A percentile compares a stretch with the other conserved stretches of the same genome.
Conservation (phyloP, 2,888 invertebrate species). For the Oligia latruncula region DNA sequence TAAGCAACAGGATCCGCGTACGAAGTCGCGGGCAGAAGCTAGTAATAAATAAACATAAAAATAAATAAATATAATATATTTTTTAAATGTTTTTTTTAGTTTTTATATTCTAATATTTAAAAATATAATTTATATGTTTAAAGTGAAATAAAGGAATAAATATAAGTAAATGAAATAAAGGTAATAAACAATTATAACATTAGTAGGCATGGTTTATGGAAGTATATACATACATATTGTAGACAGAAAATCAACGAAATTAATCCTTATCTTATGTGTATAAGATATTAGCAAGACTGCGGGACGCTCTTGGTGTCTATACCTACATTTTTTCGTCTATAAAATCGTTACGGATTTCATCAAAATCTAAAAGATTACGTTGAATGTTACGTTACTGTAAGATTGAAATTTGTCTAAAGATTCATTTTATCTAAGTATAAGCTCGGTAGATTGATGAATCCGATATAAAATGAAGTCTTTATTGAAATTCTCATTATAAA, state of each 20-base stretch:
- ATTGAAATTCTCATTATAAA: constrained; percentile 19
- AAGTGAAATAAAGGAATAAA: too few relatives aligned
- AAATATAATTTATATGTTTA: too few relatives aligned
- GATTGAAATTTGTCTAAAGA: constrained; percentile 32
- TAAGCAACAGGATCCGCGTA: too few relatives aligned
- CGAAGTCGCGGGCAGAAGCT: too few relatives aligned
- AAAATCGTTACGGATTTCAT: constrained; percentile 10
- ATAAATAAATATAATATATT: too few relatives aligned
- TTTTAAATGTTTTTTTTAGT: too few relatives aligned
- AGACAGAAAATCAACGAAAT: background rate
- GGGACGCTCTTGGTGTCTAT: background rate
- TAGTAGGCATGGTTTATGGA: background rate
- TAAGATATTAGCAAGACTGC: background rate
- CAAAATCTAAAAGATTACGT: constrained; percentile 17
- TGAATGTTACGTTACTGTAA: constrained; percentile 3
- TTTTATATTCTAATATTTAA: too few relatives aligned
- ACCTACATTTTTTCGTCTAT: background rate
- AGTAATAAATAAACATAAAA: background rate
- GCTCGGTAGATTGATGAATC: constrained; percentile 31
- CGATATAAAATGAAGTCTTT: constrained; percentile 25
- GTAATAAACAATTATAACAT: background rate
- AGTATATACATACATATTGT: background rate
- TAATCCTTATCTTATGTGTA: background rate
- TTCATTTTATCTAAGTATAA: constrained; percentile 23
- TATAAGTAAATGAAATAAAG: background rate